Evolutionary conservation across 2,113 vertebrate genomes (phyloP), one percentile per base, ranked within the genome.

Genomic region (Rhizomys pruinosus): DNA sequence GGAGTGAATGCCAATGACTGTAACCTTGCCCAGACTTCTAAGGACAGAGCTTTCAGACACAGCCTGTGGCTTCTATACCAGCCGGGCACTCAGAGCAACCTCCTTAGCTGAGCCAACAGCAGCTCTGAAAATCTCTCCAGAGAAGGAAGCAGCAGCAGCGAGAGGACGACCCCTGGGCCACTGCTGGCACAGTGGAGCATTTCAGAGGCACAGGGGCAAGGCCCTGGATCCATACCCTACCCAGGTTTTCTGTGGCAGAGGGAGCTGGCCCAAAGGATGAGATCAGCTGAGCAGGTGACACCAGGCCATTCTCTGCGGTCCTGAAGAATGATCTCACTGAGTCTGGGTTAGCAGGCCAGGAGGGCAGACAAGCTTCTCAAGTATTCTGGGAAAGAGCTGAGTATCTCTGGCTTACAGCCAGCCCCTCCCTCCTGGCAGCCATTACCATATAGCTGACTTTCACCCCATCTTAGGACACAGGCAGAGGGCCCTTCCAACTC

Each of bases 391-490:
- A 66, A 52, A 57, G 39, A 72, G 63, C 79, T 74, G 61, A 95
- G 85, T 29, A 19, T 23, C 23, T 66, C 44, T 2, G 32, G 57
- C n/a, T 25, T 57, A 12, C 16, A 84, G 91, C 27, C 64, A 52
- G 74, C 72, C 63, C 63, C 91, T 89, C 89, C 89, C 32, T 44
- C 92, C 84, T 82, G 94, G 95, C 37, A 72, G 66, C 82, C 25
- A 98, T 98, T 98, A 97, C 90, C 97, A 97, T 98, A 98, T 97
- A n/a, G n/a, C n/a, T n/a, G n/a, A n/a, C n/a, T n/a, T n/a, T n/a
- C n/a, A n/a, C n/a, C n/a, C n/a, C n/a, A n/a, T n/a, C n/a, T n/a
- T n/a, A n/a, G n/a, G n/a, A n/a, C n/a, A n/a, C n/a, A n/a, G n/a
- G n/a, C n/a, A 61, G 94, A 76, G 82, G 1, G 94, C 55, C 44